Conservation (phyloP, 2,888 invertebrate species). For the Mesoligia furuncula region DNA sequence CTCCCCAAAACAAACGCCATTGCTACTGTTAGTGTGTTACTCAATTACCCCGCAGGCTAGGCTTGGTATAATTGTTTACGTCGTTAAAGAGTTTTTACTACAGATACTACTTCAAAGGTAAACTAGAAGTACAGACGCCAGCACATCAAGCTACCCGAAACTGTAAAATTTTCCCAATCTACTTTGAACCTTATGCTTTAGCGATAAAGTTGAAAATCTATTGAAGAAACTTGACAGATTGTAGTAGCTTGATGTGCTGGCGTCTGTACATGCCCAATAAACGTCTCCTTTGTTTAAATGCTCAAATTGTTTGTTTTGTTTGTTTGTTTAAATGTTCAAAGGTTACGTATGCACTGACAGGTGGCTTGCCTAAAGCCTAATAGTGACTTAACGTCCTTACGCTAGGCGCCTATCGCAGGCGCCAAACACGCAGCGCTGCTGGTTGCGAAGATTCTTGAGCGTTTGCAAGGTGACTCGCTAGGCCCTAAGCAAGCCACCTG, state of each 20-base stretch:
- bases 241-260: too few species aligned
- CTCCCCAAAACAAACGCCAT: background rate
- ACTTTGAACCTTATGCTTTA: too few species aligned
- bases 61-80: background rate
- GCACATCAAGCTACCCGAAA: too few species aligned
- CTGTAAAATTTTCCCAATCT: too few species aligned
- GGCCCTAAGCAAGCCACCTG: background rate
- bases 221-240: too few species aligned
- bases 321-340: conserved; percentile 7
- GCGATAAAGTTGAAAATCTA: too few species aligned
- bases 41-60: background rate
- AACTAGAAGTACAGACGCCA: background rate
- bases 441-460: background rate
- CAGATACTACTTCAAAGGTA: background rate
- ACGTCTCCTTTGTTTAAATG: conserved; percentile 5
- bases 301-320: too few species aligned
- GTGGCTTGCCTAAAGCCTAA: background rate
- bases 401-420: background rate
- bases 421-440: background rate
- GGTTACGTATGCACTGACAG: background rate
- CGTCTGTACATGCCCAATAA: background rate
- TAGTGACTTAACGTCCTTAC: background rate
- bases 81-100: background rate
- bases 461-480: background rate
- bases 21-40: background rate